phyloP scores from a whole-genome alignment of 2,888 invertebrate species.

The Luperina testacea region DNA sequence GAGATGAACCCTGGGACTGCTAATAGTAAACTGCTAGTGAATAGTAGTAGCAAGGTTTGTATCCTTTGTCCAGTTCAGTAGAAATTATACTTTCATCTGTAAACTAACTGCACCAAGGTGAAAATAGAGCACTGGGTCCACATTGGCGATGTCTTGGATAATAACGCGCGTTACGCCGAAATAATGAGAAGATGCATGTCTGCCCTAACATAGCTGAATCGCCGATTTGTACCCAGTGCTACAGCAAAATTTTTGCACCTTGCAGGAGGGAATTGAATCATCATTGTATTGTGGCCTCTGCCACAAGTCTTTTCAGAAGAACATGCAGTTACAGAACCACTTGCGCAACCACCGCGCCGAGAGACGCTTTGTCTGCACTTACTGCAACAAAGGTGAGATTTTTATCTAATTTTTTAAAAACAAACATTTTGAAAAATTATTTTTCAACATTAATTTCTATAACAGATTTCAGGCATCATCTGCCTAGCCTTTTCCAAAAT shows the following conservation, averaged over 20 bases:
- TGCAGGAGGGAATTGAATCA: constrained; percentile 78
- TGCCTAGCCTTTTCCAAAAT: no score
- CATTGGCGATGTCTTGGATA: constrained; percentile 4
- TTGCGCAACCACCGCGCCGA: constrained; percentile 88
- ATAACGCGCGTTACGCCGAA: not conserved
- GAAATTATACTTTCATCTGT: not conserved
- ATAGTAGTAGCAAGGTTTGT: not conserved
- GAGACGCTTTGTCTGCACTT: constrained; percentile 87
- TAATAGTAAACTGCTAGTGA: not conserved
- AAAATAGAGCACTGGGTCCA: constrained; percentile 22
- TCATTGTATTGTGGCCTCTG: constrained; percentile 85
- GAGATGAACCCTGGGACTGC: not conserved
- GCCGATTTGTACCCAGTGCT: constrained; percentile 4
- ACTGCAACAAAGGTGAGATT: constrained; percentile 86
- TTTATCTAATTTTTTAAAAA: not conserved
- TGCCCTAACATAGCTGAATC: not conserved
- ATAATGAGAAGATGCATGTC: not conserved
- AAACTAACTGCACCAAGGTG: constrained; percentile 3
- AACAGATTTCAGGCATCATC: not conserved
- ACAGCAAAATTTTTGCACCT: constrained; percentile 55
- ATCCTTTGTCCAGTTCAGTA: not conserved
- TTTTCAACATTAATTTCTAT: not conserved
- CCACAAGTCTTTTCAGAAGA: constrained; percentile 88
- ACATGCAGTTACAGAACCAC: constrained; percentile 86
- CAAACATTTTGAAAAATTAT: not conserved